These are phyloP conservation scores for Balaenoptera acutorostrata DNA, from an alignment of 2,113 vertebrate genomes.

Conservation along the genomic window DNA sequence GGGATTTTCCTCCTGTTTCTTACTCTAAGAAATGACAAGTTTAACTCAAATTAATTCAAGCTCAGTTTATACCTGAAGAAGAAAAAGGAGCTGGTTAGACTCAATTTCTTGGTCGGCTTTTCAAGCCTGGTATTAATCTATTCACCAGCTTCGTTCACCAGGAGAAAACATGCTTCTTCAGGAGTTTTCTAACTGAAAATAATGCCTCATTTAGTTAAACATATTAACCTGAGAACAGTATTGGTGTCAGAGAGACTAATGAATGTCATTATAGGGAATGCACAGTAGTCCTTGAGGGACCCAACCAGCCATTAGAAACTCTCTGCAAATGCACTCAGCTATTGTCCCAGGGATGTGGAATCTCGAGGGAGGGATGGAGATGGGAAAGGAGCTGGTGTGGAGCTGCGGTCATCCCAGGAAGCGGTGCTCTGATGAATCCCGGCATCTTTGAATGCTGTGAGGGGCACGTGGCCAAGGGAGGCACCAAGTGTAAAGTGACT, in stretches of 20 bases:
- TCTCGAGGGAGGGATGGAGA: neutral
- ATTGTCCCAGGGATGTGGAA: neutral
- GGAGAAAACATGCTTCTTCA: conserved; percentile 75
- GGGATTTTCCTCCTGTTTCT: neutral
- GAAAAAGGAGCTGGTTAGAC: conserved; percentile 57
- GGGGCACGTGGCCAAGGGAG: fast-evolving
- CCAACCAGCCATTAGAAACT: neutral
- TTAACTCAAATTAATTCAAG: conserved; percentile 68
- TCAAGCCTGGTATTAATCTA: conserved; percentile 75
- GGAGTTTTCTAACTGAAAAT: conserved; percentile 74
- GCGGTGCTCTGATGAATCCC: neutral
- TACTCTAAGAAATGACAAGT: conserved; percentile 56
- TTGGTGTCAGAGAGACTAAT: conserved; percentile 74
- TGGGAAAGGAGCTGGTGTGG: neutral
- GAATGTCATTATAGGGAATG: conserved; percentile 45
- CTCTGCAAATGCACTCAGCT: neutral
- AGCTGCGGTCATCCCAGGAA: fast-evolving
- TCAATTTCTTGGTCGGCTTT: conserved; percentile 68
- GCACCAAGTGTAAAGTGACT: fast-evolving
- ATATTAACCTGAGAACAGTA: conserved; percentile 74
- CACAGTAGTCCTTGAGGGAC: neutral
- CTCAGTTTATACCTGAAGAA: conserved; percentile 54
- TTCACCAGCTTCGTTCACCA: conserved; percentile 61
- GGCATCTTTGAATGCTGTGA: neutral
- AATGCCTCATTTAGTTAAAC: conserved; percentile 78